Conservation (phyloP, 2,888 invertebrate genomes). For the Liopterus haemorrhoidalis region DNA sequence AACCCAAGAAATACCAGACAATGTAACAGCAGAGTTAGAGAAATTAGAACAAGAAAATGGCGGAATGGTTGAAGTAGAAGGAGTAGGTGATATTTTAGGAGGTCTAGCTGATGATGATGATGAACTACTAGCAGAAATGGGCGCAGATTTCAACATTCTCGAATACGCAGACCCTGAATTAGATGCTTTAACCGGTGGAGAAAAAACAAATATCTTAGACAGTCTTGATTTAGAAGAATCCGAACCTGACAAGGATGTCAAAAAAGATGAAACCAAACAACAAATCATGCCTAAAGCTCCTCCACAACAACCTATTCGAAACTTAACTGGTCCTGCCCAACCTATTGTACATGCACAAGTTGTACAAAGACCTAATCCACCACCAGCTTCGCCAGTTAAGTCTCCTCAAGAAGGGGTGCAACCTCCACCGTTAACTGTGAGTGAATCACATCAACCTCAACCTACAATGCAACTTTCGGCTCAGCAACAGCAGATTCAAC, state of each 20-base stretch:
- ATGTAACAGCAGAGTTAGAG: conserved; percentile 62
- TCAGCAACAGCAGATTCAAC: conserved; percentile 47
- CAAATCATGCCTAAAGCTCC: conserved; percentile 35
- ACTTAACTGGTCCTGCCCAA: conserved; percentile 32
- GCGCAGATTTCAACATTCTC: conserved; percentile 89
- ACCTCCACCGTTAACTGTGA: background rate
- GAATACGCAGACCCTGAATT: conserved; percentile 94
- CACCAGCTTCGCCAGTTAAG: conserved; percentile 30
- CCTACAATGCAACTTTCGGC: conserved; percentile 28
- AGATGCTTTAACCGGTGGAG: conserved; percentile 70
- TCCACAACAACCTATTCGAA: conserved; percentile 33
- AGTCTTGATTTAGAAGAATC: conserved; percentile 76
- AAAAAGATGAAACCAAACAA: conserved; percentile 44
- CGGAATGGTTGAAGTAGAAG: conserved; percentile 54
- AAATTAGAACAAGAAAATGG: conserved; percentile 64
- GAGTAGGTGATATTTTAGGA: conserved; percentile 72
- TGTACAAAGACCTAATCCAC: conserved; percentile 33
- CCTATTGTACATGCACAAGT: conserved; percentile 26
- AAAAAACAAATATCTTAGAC: conserved; percentile 80
- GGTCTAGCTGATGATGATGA: conserved; percentile 83
- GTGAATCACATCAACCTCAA: conserved; percentile 24
- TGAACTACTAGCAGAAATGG: conserved; percentile 78
- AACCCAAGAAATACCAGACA: conserved; percentile 59
- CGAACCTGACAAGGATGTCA: conserved; percentile 63
- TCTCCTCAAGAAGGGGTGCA: no score